These are phyloP conservation scores for Yasuhikotakia modesta DNA, from an alignment of 2,797 vertebrate genomes.

Conservation along the genomic window DNA sequence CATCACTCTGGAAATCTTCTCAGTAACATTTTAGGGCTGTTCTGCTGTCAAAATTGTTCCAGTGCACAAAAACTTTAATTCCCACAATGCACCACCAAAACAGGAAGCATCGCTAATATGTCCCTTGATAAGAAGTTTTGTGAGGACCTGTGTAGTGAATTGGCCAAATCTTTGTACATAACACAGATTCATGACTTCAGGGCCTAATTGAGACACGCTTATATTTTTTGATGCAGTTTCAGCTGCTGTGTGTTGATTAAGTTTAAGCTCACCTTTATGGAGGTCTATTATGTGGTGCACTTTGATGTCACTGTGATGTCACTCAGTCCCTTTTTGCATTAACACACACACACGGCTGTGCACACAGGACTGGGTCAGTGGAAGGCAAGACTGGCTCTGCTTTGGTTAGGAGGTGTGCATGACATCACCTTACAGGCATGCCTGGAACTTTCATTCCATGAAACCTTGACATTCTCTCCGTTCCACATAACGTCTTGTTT, in stretches of 20 bases:
- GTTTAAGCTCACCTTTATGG: background rate
- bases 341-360: slow-evolving; percentile 35
- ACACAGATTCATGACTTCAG: no score
- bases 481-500: slow-evolving; percentile 43
- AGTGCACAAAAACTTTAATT: no score
- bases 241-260: no score
- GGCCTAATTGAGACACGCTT: no score
- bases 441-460: slow-evolving; percentile 40
- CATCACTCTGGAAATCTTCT: slow-evolving; percentile 18
- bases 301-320: slow-evolving; percentile 50
- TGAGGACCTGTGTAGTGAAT: no score
- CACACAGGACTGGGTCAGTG: slow-evolving; percentile 36
- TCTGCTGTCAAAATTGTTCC: no score
- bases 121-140: no score
- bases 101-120: no score
- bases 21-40: background rate
- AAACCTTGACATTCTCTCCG: slow-evolving; percentile 42
- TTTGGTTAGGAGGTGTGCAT: slow-evolving; percentile 62
- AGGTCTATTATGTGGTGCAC: background rate
- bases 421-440: slow-evolving; percentile 59
- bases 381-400: slow-evolving; percentile 33
- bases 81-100: no score
- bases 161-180: no score
- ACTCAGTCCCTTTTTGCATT: slow-evolving; percentile 46
- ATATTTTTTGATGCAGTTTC: no score